Percentiles rank a stretch among this genome's conserved stretches.
Evolutionary conservation across 1,140 invertebrate species (phyloP).

Genomic region (Atta texana): DNA sequence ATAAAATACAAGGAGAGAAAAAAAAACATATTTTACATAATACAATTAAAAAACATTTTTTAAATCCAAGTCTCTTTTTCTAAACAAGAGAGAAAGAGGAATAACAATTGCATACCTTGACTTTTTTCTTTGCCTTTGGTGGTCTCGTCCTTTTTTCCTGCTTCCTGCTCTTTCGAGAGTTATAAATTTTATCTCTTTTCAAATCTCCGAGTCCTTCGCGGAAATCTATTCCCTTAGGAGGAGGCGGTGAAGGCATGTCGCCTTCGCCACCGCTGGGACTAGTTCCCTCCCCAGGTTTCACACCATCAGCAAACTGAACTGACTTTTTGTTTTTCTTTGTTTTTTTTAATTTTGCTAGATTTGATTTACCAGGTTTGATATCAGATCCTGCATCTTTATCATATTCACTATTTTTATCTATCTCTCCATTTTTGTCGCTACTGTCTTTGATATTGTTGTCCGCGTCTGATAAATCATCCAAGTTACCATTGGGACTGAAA

Average conservation of each 20-base stretch:
- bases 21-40: background rate
- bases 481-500: conserved; percentile 77
- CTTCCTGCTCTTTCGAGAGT: conserved; percentile 85
- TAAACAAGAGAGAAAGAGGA: background rate
- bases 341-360: conserved; percentile 47
- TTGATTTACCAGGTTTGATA: conserved; percentile 52
- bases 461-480: conserved; percentile 72
- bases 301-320: conserved; percentile 89
- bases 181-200: conserved; percentile 83
- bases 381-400: conserved; percentile 55
- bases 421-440: conserved; percentile 73
- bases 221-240: conserved; percentile 81
- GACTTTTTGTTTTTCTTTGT: conserved; percentile 82
- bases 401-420: conserved; percentile 62
- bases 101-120: conserved; percentile 82
- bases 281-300: conserved; percentile 89
- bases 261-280: conserved; percentile 88
- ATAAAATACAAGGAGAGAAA: conserved; percentile 40
- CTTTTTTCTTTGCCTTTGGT: conserved; percentile 86
- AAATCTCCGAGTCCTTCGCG: conserved; percentile 79
- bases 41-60: background rate
- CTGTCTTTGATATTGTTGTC: conserved; percentile 70
- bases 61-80: background rate
- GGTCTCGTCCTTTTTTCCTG: conserved; percentile 84
- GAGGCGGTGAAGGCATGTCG: conserved; percentile 89